Evolutionary conservation across 2,113 vertebrate species (phyloP), one percentile per base, ranked within the genome.

Genomic region (Serinus canaria): DNA sequence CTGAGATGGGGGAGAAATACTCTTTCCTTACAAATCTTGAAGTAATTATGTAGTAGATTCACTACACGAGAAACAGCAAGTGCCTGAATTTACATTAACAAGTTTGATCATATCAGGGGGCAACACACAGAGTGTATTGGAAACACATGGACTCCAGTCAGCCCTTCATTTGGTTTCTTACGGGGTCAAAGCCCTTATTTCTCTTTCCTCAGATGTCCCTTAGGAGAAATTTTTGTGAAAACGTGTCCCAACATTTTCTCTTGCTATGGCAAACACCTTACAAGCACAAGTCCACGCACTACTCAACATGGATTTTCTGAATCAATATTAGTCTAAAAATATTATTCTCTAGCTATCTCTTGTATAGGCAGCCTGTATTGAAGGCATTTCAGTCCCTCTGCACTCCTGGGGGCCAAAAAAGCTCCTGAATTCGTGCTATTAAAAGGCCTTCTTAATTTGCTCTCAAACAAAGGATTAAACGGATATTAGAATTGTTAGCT

Each of bases 201-300:
- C 7, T 43, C 7, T 78, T 89, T 92, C 11, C 24, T 79, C 28
- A 20, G 3, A 3, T 59, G 39, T 70, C 27, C 37, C 2, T 2
- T 22, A 37, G 24, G 23, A 79, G 39, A 75, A 80, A 6, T 8
- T 55, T 13, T 44, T 28, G 8, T 41, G 41, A 75, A 92, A 91
- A 72, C 1, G 2, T 30, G 13, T 58, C 18, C 44, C 5, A 76
- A 73, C 75, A 66, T 76, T 66, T 69, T 82, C 28, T 6, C 16
- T 72, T 78, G 13, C 10, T 77, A 15, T 0, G 0, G 6, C 24
- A 66, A 72, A 60, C 1, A 39, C 6, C 8, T 82, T 64, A 33
- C 3, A 82, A 68, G 44, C 58, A 46, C 19, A 87, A 52, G 9
- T 55, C 21, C 25, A 15, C 52, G 33, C 8, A 18, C 7, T 64